A percentile compares a stretch with the other conserved stretches of the same genome.
These are phyloP conservation scores for Hippasteria phrygiana DNA, from an alignment of 53 echinoderm and acorn worm genomes.

Conservation along the genomic window DNA sequence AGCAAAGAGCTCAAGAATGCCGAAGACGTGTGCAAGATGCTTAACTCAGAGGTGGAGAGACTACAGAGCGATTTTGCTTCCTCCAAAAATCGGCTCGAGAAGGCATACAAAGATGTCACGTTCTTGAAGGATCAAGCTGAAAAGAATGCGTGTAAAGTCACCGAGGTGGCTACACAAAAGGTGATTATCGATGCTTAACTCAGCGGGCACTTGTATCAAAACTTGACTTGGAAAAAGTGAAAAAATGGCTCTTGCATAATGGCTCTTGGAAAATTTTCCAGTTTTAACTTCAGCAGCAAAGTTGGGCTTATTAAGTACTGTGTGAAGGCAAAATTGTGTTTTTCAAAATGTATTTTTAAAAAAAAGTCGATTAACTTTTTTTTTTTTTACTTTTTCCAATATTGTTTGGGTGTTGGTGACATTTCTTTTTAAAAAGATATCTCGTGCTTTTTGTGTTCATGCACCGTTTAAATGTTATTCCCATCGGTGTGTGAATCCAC, in stretches of 20 bases:
- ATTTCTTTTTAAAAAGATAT: not conserved
- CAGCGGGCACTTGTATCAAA: no score
- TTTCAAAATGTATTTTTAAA: no score
- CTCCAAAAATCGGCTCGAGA: not conserved
- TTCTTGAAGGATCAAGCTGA: slow-evolving; percentile 11
- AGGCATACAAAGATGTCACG: not conserved
- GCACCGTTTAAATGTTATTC: not conserved
- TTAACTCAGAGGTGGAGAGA: not conserved
- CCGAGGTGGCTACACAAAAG: not conserved
- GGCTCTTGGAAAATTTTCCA: no score
- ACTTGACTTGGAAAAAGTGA: no score
- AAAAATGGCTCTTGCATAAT: no score
- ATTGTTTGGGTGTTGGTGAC: not conserved
- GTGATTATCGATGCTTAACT: not conserved
- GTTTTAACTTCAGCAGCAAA: no score
- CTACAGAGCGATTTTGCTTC: slow-evolving; percentile 5
- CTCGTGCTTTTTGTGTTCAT: slow-evolving; percentile 2
- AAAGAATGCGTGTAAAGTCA: not conserved
- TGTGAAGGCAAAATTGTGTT: no score
- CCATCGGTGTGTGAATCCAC: not conserved
- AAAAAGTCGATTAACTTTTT: no score
- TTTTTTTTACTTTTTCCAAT: not conserved
- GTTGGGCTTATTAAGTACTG: no score
- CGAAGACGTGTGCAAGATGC: not conserved
- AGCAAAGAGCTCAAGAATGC: slow-evolving; percentile 1